Conservation (phyloP, 2,797 vertebrate species). For the Rhabdophis nuchalis region DNA sequence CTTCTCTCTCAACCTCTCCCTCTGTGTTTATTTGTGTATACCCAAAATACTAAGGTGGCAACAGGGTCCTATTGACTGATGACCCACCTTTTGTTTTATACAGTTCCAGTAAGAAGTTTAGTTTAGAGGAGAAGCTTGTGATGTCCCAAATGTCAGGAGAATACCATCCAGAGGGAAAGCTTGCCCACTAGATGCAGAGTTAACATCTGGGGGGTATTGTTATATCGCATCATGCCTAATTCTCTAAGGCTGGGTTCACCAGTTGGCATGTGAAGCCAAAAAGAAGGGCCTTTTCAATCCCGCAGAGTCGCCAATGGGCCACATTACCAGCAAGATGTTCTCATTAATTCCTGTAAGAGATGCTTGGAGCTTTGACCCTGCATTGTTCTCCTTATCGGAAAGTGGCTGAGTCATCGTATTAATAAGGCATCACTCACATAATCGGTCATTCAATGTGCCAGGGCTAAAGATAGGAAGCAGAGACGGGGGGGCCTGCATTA, state of each 20-base stretch:
- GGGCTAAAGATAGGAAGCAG: conserved; percentile 61
- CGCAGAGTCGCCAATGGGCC: conserved; percentile 56
- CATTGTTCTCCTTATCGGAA: conserved; percentile 69
- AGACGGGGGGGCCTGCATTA: conserved; percentile 62
- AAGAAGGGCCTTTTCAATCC: conserved; percentile 58
- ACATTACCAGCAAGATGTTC: conserved; percentile 63
- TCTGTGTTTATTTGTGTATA: not conserved
- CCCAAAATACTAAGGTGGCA: not conserved
- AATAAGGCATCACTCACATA: conserved; percentile 78
- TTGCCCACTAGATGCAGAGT: not conserved
- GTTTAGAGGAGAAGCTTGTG: not conserved
- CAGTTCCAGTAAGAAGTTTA: not conserved
- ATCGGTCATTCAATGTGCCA: conserved; percentile 62
- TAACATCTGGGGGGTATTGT: not conserved
- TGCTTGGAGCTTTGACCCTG: conserved; percentile 73
- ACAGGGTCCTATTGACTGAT: not conserved
- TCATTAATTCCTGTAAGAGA: conserved; percentile 81
- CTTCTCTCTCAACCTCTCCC: too few relatives aligned
- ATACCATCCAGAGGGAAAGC: not conserved
- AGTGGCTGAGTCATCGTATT: conserved; percentile 77
- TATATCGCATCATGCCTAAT: not conserved
- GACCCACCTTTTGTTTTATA: not conserved
- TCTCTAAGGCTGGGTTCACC: conserved; percentile 26
- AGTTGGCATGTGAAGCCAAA: conserved; percentile 37
- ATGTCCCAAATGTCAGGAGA: not conserved